Evolutionary conservation across 2,113 vertebrate genomes (phyloP).

Genomic region (Coracopsis vasa): DNA sequence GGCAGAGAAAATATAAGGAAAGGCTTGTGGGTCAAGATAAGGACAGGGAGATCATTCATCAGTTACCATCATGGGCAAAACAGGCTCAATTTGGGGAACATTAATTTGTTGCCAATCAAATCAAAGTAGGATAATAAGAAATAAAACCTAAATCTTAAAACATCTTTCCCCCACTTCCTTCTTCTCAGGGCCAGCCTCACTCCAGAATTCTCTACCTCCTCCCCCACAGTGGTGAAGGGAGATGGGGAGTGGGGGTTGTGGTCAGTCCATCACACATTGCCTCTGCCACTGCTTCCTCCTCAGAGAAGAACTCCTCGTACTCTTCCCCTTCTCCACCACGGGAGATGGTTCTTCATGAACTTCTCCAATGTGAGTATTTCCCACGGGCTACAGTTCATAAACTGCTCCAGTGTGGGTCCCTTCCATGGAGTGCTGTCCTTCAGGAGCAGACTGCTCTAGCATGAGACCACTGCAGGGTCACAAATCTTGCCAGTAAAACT

Average conservation of each 20-base stretch:
- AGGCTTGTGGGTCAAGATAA: not conserved
- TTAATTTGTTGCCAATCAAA: not conserved
- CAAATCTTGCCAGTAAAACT: not conserved
- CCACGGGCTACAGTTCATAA: not conserved
- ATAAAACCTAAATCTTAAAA: not conserved
- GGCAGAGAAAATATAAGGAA: not conserved
- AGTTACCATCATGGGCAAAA: not conserved
- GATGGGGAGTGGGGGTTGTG: not conserved
- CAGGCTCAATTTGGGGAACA: not conserved
- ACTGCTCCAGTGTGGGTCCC: not conserved
- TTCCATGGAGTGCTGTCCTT: not conserved
- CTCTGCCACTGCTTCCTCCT: not conserved
- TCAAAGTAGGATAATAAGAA: not conserved
- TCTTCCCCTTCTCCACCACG: not conserved
- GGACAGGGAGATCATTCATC: not conserved
- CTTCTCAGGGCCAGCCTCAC: not conserved
- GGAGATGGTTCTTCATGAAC: not conserved
- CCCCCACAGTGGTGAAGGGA: not conserved
- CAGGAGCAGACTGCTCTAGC: not conserved
- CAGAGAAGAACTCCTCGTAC: not conserved
- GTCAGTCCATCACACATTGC: not conserved
- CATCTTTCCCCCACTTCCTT: not conserved
- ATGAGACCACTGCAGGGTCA: too few species aligned
- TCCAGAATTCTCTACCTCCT: not conserved
- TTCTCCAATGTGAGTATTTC: not conserved